Conservation (phyloP, 1,140 invertebrate genomes). For the Drosophila malerkotliana region DNA sequence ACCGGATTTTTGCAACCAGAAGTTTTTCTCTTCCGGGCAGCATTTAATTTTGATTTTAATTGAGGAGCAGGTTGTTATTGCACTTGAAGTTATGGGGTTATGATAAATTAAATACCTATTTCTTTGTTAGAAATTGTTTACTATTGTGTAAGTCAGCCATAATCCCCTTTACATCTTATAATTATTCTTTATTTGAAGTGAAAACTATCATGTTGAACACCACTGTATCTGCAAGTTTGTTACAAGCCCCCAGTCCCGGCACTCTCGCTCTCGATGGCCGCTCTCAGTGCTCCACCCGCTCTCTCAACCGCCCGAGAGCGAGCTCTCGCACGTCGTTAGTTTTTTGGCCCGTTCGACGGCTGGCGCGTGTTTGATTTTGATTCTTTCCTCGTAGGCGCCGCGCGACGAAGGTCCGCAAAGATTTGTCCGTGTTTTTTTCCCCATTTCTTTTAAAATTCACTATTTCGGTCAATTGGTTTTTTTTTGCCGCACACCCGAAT, state of each 20-base stretch:
- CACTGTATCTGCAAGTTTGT: slow-evolving; percentile 22
- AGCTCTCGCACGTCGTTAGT: slow-evolving; percentile 45
- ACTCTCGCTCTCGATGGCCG: slow-evolving; percentile 35
- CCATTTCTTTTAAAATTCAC: slow-evolving; percentile 67
- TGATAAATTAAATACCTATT: not conserved
- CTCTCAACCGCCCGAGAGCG: not conserved
- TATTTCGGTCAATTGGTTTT: slow-evolving; percentile 65
- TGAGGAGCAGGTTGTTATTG: slow-evolving; percentile 11
- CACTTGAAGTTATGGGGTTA: not conserved
- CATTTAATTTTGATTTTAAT: slow-evolving; percentile 24
- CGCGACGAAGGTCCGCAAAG: slow-evolving; percentile 69
- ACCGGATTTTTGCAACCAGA: slow-evolving; percentile 44
- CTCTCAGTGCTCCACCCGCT: slow-evolving; percentile 9
- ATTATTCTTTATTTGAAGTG: not conserved
- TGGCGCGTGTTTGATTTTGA: slow-evolving; percentile 72
- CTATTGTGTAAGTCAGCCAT: too few relatives aligned
- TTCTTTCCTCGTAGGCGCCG: slow-evolving; percentile 80
- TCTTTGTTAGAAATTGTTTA: too few relatives aligned
- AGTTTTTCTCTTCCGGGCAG: slow-evolving; percentile 32
- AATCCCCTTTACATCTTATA: too few relatives aligned
- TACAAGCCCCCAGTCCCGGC: slow-evolving; percentile 41
- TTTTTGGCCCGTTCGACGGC: slow-evolving; percentile 52
- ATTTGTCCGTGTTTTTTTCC: slow-evolving; percentile 71
- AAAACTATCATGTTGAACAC: not conserved
- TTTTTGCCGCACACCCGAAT: slow-evolving; percentile 51